phyloP scores from a whole-genome alignment of 2,797 vertebrate species.

The Ispidina picta region DNA sequence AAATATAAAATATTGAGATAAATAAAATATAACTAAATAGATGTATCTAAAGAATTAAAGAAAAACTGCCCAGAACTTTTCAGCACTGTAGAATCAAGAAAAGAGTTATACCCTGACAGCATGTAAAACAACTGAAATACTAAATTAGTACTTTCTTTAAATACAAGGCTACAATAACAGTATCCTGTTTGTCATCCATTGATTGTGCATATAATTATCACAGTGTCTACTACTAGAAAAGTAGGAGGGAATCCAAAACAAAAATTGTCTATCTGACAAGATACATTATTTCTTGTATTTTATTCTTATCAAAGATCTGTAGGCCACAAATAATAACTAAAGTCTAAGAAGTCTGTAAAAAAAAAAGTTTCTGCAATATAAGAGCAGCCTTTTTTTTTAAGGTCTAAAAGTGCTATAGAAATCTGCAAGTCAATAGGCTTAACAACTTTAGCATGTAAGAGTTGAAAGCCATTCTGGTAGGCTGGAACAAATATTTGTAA shows the following conservation, averaged over 20 bases:
- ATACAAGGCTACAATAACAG: slow-evolving; percentile 29
- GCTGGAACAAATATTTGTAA: neutral
- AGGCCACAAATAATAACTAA: slow-evolving; percentile 17
- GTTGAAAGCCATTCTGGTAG: slow-evolving; percentile 31
- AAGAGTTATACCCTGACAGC: slow-evolving; percentile 35
- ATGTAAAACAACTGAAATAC: slow-evolving; percentile 49
- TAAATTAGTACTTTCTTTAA: slow-evolving; percentile 56
- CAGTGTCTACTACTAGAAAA: slow-evolving; percentile 32
- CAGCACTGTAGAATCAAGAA: neutral
- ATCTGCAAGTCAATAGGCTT: slow-evolving; percentile 56
- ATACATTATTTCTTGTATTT: neutral
- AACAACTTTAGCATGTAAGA: slow-evolving; percentile 29
- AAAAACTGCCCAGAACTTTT: slow-evolving; percentile 5
- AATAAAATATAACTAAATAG: neutral
- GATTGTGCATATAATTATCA: slow-evolving; percentile 17
- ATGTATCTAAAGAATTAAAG: slow-evolving; percentile 6
- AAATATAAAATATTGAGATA: neutral
- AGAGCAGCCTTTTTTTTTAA: neutral
- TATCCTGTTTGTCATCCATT: slow-evolving; percentile 15
- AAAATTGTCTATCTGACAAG: slow-evolving; percentile 39
- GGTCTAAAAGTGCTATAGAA: slow-evolving; percentile 15
- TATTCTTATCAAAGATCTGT: slow-evolving; percentile 24
- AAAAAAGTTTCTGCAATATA: neutral
- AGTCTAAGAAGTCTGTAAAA: neutral
- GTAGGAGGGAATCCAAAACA: slow-evolving; percentile 49